A percentile compares a stretch with the other conserved stretches of the same genome.
Conservation (phyloP, 2,888 invertebrate genomes). For the Lycia hirtaria region DNA sequence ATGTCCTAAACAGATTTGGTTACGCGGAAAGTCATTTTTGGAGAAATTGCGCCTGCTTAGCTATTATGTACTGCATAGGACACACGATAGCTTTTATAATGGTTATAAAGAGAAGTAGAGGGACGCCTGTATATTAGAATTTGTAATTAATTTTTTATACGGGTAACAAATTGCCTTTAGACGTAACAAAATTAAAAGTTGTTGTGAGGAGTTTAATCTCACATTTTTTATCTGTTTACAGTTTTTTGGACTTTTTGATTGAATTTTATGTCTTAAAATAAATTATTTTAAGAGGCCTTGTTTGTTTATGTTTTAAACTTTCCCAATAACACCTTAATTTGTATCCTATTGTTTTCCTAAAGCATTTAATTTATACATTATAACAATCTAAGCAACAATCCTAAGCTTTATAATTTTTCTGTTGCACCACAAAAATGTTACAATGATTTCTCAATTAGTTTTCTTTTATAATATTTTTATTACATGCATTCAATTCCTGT, state of each 20-base stretch:
- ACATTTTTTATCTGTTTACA: conserved; percentile 25
- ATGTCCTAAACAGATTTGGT: conserved; percentile 87
- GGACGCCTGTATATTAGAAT: conserved; percentile 81
- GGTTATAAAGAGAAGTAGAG: conserved; percentile 80
- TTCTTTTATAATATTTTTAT: too few species aligned
- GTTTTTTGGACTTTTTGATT: conserved; percentile 32
- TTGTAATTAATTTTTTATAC: conserved; percentile 7
- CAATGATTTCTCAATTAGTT: too few species aligned
- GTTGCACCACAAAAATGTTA: too few species aligned
- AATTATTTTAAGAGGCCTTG: conserved; percentile 20
- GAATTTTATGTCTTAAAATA: conserved; percentile 26
- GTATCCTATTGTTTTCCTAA: too few species aligned
- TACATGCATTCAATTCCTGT: too few species aligned
- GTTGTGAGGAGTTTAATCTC: conserved; percentile 34
- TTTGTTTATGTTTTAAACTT: too few species aligned
- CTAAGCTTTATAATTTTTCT: too few species aligned
- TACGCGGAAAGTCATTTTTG: conserved; percentile 79
- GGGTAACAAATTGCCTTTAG: conserved; percentile 21
- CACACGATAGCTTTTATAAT: conserved; percentile 82
- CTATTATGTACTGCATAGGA: conserved; percentile 72
- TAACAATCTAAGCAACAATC: too few species aligned
- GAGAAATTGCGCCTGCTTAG: conserved; percentile 78
- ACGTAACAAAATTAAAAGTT: conserved; percentile 33
- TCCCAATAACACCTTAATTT: too few species aligned
- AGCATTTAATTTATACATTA: too few species aligned